Conservation (phyloP, 2,797 vertebrate genomes). For the Clamator glandarius region DNA sequence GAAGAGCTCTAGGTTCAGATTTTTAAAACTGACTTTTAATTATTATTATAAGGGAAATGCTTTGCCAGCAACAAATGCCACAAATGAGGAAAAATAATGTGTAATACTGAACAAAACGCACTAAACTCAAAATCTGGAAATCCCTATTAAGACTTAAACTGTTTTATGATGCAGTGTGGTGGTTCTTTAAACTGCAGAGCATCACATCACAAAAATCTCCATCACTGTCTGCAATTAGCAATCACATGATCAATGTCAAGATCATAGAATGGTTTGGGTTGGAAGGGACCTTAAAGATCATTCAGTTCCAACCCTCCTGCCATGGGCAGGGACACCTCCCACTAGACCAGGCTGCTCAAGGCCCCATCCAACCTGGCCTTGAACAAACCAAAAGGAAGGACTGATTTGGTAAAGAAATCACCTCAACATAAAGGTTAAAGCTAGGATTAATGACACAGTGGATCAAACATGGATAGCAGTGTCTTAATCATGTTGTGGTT, state of each 20-base stretch:
- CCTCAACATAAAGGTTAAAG: background rate
- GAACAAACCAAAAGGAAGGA: background rate
- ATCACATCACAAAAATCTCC: background rate
- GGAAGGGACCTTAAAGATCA: no score
- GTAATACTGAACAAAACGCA: background rate
- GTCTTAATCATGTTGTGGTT: background rate
- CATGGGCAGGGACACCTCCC: no score
- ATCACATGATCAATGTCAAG: background rate
- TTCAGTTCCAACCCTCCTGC: no score
- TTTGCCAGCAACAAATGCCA: background rate
- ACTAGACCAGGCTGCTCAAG: no score
- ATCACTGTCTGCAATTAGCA: background rate
- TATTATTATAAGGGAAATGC: background rate
- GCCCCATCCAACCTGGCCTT: no score
- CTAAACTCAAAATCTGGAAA: background rate
- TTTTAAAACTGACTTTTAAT: background rate
- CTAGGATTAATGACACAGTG: background rate
- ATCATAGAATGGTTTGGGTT: no score
- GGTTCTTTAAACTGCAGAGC: background rate
- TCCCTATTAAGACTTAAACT: background rate
- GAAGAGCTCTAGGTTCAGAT: background rate
- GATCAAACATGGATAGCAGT: background rate
- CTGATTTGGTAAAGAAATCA: background rate
- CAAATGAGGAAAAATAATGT: background rate
- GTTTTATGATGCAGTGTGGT: background rate